Percentiles rank a stretch among this genome's conserved stretches.
phyloP scores from a whole-genome alignment of 2,797 vertebrate genomes.

The Molossus alvarezi region DNA sequence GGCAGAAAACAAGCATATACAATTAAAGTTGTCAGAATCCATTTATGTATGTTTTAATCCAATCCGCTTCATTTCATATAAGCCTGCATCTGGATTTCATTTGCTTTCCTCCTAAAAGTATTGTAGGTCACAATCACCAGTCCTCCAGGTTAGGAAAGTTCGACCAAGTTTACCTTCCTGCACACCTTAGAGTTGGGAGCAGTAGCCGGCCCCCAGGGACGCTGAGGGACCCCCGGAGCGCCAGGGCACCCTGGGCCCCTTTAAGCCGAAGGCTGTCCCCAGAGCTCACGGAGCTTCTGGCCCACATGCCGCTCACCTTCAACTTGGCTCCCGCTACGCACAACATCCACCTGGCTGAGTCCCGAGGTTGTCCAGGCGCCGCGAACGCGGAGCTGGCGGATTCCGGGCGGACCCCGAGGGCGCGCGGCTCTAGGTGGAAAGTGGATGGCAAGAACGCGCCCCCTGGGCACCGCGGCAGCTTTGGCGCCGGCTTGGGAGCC shows the following conservation, averaged over 20 bases:
- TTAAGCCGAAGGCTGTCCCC: not conserved
- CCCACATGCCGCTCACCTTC: constrained; percentile 88
- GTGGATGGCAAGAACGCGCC: constrained; percentile 73
- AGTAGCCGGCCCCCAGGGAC: not conserved
- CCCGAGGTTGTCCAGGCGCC: constrained; percentile 82
- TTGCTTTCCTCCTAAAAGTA: constrained; percentile 94
- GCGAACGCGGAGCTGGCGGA: constrained; percentile 67
- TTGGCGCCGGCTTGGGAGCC: not conserved
- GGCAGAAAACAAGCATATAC: constrained; percentile 86
- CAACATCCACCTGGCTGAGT: constrained; percentile 86
- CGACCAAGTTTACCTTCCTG: constrained; percentile 93
- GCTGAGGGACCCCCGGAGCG: not conserved
- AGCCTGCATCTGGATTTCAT: constrained; percentile 94
- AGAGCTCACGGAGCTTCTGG: not conserved
- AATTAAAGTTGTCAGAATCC: constrained; percentile 92
- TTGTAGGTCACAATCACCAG: constrained; percentile 94
- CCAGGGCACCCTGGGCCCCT: not conserved
- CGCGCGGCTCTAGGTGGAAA: constrained; percentile 76
- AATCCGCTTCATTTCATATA: constrained; percentile 90
- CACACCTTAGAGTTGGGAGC: constrained; percentile 85
- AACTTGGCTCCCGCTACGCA: constrained; percentile 86
- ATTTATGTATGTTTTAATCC: constrained; percentile 91
- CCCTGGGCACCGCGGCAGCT: constrained; percentile 43
- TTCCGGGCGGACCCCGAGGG: constrained; percentile 61
- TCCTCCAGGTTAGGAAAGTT: constrained; percentile 92